Conservation (phyloP, 2,797 vertebrate species). For the Helicolenus hilgendorfi region DNA sequence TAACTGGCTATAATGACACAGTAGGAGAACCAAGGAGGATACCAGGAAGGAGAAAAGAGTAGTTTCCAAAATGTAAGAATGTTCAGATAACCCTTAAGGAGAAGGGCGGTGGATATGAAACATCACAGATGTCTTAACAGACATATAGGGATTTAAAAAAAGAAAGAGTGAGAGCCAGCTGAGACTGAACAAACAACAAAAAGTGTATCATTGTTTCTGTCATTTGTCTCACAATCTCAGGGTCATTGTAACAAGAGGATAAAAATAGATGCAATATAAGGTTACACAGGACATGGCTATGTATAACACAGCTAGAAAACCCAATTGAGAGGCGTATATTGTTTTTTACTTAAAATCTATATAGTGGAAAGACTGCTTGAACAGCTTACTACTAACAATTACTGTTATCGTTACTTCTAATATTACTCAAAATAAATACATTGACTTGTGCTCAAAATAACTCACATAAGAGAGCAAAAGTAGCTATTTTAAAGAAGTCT, state of each 20-base stretch:
- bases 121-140: conserved; percentile 11
- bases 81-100: conserved; percentile 21
- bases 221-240: neutral
- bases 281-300: conserved; percentile 20
- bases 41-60: conserved; percentile 15
- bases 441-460: neutral
- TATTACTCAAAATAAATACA: neutral
- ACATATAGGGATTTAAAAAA: neutral
- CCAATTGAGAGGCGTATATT: conserved; percentile 1
- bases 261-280: conserved; percentile 2
- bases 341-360: conserved; percentile 11
- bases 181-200: neutral
- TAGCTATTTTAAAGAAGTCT: neutral
- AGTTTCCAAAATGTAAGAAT: conserved; percentile 7
- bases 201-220: neutral
- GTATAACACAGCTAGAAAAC: conserved; percentile 16
- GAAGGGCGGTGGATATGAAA: conserved; percentile 26
- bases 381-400: neutral
- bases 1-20: conserved; percentile 70
- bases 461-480: neutral
- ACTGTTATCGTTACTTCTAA: neutral
- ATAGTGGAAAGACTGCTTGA: neutral
- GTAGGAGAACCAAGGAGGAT: conserved; percentile 16
- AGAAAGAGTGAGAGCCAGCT: neutral
- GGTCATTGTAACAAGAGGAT: conserved; percentile 15